Evolutionary conservation across 2,113 vertebrate genomes (phyloP).

Genomic region (Illadopsis cleaveri): DNA sequence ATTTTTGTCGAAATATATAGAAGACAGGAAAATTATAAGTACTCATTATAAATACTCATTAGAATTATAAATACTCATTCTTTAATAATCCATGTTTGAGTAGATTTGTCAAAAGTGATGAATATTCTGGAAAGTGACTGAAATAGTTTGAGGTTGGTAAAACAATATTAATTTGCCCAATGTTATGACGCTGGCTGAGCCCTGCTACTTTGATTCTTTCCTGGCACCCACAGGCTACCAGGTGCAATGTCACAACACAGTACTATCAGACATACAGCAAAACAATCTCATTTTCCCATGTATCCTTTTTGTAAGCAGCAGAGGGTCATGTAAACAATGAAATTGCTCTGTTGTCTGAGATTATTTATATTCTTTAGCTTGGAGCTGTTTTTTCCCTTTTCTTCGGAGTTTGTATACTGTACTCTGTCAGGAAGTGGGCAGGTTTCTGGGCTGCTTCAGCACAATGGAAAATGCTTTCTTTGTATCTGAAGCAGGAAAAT

Average conservation of each 20-base stretch:
- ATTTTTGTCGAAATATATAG: neutral
- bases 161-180: neutral
- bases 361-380: conserved; percentile 8
- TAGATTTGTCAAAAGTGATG: neutral
- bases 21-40: neutral
- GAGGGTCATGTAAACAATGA: neutral
- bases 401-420: conserved; percentile 18
- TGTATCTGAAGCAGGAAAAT: neutral
- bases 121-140: neutral
- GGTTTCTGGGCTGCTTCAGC: neutral
- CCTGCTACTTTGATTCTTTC: neutral
- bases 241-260: neutral
- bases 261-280: neutral
- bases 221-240: neutral
- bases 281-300: conserved; percentile 11
- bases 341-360: neutral
- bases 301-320: conserved; percentile 3
- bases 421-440: neutral
- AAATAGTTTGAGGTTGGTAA: neutral
- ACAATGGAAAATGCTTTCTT: neutral
- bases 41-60: neutral
- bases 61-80: neutral
- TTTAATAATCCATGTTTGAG: neutral
- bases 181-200: neutral
- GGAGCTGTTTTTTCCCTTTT: conserved; percentile 14